Base-by-base conservation (phyloP, 2,113 vertebrate species). In the Abramis brama region DNA sequence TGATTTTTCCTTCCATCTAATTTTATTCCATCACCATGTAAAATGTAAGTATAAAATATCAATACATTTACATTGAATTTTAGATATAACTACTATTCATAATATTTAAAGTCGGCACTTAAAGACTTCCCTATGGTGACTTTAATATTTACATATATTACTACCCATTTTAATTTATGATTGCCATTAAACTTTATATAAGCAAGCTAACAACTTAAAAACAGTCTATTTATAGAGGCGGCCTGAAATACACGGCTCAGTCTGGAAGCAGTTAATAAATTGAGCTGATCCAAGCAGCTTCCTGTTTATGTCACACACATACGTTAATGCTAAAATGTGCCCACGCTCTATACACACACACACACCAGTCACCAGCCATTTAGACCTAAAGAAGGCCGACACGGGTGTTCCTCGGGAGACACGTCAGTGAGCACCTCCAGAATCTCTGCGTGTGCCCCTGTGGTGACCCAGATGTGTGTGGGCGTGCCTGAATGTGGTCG, bases 361-460 rank as follows among this genome's bases (percentile, higher is more conserved):
- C 78, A 70, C 59, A 27, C 43, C 3, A 30, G 30, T 33, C 50
- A 25, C 36, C 60, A 39, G 59, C 25, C 5, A 12, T 79, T 66
- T 86, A 86, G 87, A 88, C 87, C 84, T 47, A 1, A 79, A 79
- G 36, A 30, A 36, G 79, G 33, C 73, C 43, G 87, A 19, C 91
- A 86, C 88, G 10, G 55, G 15, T 33, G 77, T 82, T 66, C 74
- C 84, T 85, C 57, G 13, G 45, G n/a, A 84, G 13, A 79, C 90
- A 92, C 91, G 90, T 93, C 85, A 82, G 25, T 50, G 87, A 92
- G 90, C 93, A 82, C 92, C 92, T 71, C 60, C 82, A 79, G 64
- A 12, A n/a, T 52, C 43, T 13, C n/a, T 60, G 36, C 55, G 47
- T 71, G 81, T 55, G 86, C 17, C 59, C 90, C 83, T 52, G 84